These are phyloP conservation scores for Tragopan temminckii DNA, from an alignment of 2,797 vertebrate genomes.

Conservation along the genomic window DNA sequence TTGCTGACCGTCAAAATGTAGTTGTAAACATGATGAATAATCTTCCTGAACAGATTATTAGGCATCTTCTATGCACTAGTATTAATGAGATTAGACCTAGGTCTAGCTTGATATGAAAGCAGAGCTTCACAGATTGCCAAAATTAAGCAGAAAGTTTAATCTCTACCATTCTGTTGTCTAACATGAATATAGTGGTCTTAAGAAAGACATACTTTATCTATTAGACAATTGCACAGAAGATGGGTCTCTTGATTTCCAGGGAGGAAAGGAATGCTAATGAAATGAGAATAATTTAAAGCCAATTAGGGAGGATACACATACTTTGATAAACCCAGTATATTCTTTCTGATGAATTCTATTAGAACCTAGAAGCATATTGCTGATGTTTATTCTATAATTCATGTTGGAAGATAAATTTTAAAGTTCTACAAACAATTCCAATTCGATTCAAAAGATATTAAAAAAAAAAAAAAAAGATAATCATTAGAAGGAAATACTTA, in stretches of 20 bases:
- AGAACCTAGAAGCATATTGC: neutral
- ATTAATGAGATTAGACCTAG: neutral
- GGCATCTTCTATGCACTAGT: neutral
- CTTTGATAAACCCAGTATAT: neutral
- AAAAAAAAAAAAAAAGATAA: neutral
- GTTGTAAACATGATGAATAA: neutral
- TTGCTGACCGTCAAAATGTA: neutral
- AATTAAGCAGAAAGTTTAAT: neutral
- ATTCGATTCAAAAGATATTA: neutral
- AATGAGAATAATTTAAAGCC: neutral
- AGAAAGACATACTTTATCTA: neutral
- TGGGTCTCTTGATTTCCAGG: neutral
- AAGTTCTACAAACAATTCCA: neutral
- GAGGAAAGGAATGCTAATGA: neutral
- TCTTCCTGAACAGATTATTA: neutral
- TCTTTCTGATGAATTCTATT: neutral
- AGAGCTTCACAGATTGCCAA: neutral
- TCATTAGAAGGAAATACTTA: neutral
- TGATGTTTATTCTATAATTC: neutral
- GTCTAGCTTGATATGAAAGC: neutral
- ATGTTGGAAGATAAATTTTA: neutral
- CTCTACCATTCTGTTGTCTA: neutral
- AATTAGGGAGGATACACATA: neutral
- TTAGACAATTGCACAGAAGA: neutral
- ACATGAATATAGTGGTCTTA: neutral